Evolutionary conservation across 2,113 vertebrate genomes (phyloP), one percentile per base, ranked within the genome.

Genomic region (Brienomyrus longianalis): DNA sequence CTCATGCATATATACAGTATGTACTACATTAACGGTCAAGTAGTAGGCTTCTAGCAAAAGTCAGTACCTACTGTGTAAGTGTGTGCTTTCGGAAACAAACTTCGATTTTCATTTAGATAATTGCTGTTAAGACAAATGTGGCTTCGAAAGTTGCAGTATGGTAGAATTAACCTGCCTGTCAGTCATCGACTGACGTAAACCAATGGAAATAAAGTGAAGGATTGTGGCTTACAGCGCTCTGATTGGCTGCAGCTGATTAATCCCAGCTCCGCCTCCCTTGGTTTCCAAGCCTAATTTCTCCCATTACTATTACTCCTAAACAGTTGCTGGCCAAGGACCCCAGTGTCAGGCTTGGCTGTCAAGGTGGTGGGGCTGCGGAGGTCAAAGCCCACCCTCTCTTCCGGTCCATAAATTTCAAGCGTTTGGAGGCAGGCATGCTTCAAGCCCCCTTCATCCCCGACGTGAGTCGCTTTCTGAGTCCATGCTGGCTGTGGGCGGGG

Each of bases 261-360:
- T 83, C 39, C 47, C n/a, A 1, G n/a, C 62, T 27, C 62, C 10
- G 7, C 45, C 62, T 17, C 39, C 39, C 39, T 43, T 77, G 9
- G 31, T 35, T 51, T 51, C 47, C 2, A 48, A 45, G 3, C 54
- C 52, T 62, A 48, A 23, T 10, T 13, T 83, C 11, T 10, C 21
- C 5, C 2, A 35, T 35, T 35, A 7, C 47, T 51, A n/a, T 77
- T n/a, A 56, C 17, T 8, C 15, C 77, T 84, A 13, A 84, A 48
- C 92, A 99, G 98, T 96, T 99, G 48, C 95, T 99, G 91, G 97
- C 94, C 94, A 99, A 99, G 95, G 97, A 99, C 85, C 98, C 98
- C 0, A 59, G 92, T 0, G 96, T 97, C 90, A 96, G 98, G 90
- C 91, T 99, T 70, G 98, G 98, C 83, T 97, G 97, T 91, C 93